Evolutionary conservation across 2,113 vertebrate genomes (phyloP).

Genomic region (Gopherus evgoodei): DNA sequence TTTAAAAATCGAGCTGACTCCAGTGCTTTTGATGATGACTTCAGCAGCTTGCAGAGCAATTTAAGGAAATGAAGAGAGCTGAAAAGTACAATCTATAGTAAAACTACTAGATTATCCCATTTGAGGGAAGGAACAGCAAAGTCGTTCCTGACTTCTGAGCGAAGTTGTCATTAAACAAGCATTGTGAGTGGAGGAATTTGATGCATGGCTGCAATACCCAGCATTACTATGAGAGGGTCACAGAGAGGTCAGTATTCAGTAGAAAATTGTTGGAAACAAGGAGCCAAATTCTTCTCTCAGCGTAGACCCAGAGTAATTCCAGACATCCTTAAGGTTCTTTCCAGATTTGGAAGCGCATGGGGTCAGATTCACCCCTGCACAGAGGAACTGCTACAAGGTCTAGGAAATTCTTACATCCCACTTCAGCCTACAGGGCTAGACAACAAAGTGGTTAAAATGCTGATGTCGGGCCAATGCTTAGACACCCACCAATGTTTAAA

Average conservation of each 20-base stretch:
- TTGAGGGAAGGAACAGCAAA: neutral
- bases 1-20: constrained; percentile 67
- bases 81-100: constrained; percentile 46
- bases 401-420: neutral
- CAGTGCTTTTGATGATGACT: constrained; percentile 69
- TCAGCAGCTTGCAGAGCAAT: constrained; percentile 66
- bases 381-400: neutral
- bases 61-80: constrained; percentile 63
- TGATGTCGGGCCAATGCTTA: neutral
- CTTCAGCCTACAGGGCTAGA: neutral
- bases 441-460: neutral
- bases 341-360: neutral
- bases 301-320: neutral
- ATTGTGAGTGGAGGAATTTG: accelerated
- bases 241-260: neutral
- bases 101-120: constrained; percentile 49
- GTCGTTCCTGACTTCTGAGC: neutral
- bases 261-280: neutral
- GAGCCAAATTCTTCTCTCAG: neutral
- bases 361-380: neutral
- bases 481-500: neutral
- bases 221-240: neutral
- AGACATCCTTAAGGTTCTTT: neutral
- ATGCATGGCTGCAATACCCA: neutral
- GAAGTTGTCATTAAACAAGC: neutral